Conservation (phyloP, 2,113 vertebrate genomes). For the Cariama cristata region DNA sequence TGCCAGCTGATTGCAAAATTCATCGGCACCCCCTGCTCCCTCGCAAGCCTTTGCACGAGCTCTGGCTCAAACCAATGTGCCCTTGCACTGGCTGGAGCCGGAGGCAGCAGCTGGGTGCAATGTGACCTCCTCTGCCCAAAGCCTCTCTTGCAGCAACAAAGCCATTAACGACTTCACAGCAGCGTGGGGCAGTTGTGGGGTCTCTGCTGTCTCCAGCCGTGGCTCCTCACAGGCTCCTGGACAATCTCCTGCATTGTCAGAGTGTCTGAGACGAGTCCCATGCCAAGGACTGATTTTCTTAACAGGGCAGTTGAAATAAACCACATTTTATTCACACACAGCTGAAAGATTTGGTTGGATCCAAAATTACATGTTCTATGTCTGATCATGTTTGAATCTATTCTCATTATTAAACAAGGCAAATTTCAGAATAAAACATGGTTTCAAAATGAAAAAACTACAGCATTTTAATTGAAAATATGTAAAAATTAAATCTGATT, state of each 20-base stretch:
- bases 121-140: neutral
- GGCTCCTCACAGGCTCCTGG: neutral
- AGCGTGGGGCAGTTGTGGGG: fast-evolving
- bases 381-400: neutral
- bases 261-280: neutral
- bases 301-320: neutral
- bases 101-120: neutral
- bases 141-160: neutral
- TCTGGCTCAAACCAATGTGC: neutral
- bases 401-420: neutral
- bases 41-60: neutral
- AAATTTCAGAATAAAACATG: neutral
- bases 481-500: neutral
- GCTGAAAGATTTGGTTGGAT: neutral
- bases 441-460: neutral
- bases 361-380: neutral
- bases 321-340: neutral
- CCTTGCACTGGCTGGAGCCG: neutral
- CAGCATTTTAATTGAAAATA: neutral
- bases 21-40: neutral
- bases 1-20: neutral
- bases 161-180: neutral
- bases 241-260: neutral
- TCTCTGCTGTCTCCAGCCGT: neutral
- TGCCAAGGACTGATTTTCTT: neutral